These are phyloP conservation scores for Rhagoletis pomonella DNA, from an alignment of 1,140 invertebrate species.

Conservation along the genomic window DNA sequence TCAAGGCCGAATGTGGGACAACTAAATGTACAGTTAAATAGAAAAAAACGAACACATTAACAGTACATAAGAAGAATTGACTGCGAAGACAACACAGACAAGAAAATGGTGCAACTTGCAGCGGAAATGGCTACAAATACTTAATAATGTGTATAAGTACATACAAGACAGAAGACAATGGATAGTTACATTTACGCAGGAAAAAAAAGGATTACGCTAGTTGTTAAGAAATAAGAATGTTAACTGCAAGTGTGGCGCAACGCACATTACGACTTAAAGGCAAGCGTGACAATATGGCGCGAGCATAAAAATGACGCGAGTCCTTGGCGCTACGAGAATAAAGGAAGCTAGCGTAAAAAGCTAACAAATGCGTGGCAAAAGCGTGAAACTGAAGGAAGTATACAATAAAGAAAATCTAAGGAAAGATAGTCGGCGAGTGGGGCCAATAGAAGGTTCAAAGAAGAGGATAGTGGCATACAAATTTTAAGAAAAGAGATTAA, in stretches of 20 bases:
- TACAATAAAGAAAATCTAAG: no score
- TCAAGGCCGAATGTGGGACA: slow-evolving; percentile 31
- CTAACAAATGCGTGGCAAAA: no score
- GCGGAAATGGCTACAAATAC: neutral
- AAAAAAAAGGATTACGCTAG: neutral
- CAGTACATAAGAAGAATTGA: neutral
- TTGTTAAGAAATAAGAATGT: neutral
- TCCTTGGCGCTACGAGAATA: neutral
- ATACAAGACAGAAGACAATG: neutral
- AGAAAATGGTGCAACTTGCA: slow-evolving; percentile 8
- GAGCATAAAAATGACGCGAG: neutral
- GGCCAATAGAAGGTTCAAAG: no score
- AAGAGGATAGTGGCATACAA: no score
- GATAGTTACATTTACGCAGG: neutral
- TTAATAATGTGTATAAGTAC: slow-evolving; percentile 3
- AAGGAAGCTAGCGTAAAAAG: neutral
- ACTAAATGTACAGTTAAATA: neutral
- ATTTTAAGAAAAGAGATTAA: no score
- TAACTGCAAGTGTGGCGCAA: neutral
- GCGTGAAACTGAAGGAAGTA: no score
- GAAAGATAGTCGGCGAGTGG: no score
- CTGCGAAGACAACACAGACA: neutral
- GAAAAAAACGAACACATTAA: neutral
- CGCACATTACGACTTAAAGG: neutral
- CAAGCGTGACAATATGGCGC: neutral